Evolutionary conservation across 2,888 invertebrate species (phyloP), one percentile per base, ranked within the genome.

Genomic region (Tipula vernalis): DNA sequence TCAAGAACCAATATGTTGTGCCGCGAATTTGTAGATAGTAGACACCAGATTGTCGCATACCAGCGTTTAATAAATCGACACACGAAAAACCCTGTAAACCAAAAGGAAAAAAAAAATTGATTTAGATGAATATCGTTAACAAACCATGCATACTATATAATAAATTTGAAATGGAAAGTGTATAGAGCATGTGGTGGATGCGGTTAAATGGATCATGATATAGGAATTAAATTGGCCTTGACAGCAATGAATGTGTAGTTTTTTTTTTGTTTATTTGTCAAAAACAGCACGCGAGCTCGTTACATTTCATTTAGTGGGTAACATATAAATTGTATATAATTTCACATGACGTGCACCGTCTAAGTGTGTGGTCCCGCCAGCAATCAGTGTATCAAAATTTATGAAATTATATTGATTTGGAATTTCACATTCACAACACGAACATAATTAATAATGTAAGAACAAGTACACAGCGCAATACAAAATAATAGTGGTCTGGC

Each of bases 1-100:
- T 97, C 88, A 97, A 93, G 93, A 97, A 98, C 97, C 97, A 97
- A 92, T 97, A 98, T 0, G 97, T 97, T 4, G 97, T 97, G 57
- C 97, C 97, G 87, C 97, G 93, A 89, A 97, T 97, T 93, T 97
- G 97, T 87, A 98, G 92, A 90, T 97, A 97, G 91, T 96, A 98
- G 0, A 97, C 96, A 36, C 97, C 97, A 28, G 96, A 97, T 89
- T 96, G 95, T 88, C 95, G 93, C 96, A 97, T 96, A 41, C 97
- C 97, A 83, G 96, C 96, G 89, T 96, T 96, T 88, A 96, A 92
- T 85, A 98, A 93, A 91, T 98, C 97, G 87, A 96, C 95, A 90
- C 98, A 98, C 13, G 97, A 97, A 90, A 95, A 97, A 5, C 97
- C 97, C 96, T 97, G 92, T 87, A 93, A 93, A 28, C 71, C 71